Evolutionary conservation across 2,797 vertebrate genomes (phyloP).

Genomic region (Pseudopleuronectes americanus): DNA sequence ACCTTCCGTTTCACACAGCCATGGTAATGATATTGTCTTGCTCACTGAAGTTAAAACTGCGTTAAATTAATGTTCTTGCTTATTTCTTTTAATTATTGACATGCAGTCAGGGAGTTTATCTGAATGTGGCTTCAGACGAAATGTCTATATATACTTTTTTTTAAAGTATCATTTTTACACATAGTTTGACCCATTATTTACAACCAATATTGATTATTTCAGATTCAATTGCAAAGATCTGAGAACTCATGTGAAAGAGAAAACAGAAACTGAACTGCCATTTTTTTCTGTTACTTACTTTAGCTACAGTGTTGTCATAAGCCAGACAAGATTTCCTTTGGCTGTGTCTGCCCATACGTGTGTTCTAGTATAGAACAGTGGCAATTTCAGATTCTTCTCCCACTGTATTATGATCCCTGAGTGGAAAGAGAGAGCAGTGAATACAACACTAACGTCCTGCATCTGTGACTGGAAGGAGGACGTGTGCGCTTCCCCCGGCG

Average conservation of each 20-base stretch:
- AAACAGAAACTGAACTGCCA: no score
- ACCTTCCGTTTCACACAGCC: neutral
- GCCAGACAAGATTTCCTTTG: neutral
- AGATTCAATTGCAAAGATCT: neutral
- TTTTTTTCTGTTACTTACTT: no score
- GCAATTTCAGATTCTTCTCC: slow-evolving; percentile 7
- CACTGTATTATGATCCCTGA: neutral
- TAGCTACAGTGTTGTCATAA: neutral
- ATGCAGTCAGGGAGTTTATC: no score
- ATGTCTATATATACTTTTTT: no score
- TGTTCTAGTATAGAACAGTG: neutral
- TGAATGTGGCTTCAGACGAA: no score
- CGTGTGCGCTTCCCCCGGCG: slow-evolving; percentile 30
- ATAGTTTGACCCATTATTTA: no score
- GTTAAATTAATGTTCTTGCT: neutral
- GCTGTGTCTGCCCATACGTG: neutral
- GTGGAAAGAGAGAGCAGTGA: no score
- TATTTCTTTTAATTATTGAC: neutral
- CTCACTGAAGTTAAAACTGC: neutral
- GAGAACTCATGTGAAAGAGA: no score
- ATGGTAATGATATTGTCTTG: neutral
- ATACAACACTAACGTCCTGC: neutral
- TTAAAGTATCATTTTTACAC: no score
- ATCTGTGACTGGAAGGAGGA: slow-evolving; percentile 48
- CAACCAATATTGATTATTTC: neutral